Percentiles rank a stretch among this genome's conserved stretches.
Evolutionary conservation across 2,113 vertebrate genomes (phyloP).

Genomic region (cat (Felis catus)): DNA sequence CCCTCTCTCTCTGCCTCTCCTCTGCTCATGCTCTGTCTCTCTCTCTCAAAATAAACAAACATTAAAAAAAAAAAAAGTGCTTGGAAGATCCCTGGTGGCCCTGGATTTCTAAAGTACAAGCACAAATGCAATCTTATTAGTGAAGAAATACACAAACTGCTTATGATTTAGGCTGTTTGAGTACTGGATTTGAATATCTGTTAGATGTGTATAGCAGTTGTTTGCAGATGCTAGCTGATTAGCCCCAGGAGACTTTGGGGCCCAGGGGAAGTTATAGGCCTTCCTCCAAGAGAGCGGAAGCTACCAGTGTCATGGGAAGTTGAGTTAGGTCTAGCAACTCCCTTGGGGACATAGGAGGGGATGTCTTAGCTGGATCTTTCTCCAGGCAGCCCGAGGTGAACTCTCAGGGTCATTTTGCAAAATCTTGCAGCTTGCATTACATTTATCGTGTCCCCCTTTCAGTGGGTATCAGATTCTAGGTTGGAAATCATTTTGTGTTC

Average conservation of each 20-base stretch:
- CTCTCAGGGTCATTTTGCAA: background rate
- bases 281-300: background rate
- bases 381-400: background rate
- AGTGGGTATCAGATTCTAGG: background rate
- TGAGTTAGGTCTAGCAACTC: background rate
- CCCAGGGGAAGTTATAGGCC: background rate
- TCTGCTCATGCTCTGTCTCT: too few relatives aligned
- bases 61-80: background rate
- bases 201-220: background rate
- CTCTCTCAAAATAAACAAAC: too few relatives aligned
- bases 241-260: background rate
- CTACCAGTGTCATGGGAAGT: background rate
- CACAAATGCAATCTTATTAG: background rate
- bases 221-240: background rate
- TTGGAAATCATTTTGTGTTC: conserved; percentile 5
- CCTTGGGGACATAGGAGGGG: background rate
- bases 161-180: background rate
- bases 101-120: background rate
- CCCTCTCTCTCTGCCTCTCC: too few relatives aligned
- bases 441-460: background rate
- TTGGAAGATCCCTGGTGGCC: too few relatives aligned
- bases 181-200: background rate
- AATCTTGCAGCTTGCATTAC: background rate
- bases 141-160: background rate
- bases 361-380: background rate